Evolutionary conservation across 2,113 vertebrate species (phyloP), one percentile per base, ranked within the genome.

Genomic region (Cercopithecus mona): DNA sequence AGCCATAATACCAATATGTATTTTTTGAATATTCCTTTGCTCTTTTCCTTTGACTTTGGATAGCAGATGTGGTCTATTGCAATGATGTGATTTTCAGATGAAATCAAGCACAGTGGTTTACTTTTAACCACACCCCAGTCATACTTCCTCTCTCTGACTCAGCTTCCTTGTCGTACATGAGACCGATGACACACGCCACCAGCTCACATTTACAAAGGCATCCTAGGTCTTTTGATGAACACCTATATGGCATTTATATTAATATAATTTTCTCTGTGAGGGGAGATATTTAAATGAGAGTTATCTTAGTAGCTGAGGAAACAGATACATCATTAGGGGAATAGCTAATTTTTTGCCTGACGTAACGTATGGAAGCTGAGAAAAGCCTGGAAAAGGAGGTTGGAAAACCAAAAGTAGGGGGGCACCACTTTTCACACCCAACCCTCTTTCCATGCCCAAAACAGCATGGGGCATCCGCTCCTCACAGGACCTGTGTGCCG

Each of bases 111-210:
- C 84, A 85, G 82, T 50, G 66, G 50, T 78, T 90, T 95, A 50
- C 94, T 97, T 96, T 93, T 55, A 78, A 91, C 72, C 20, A 61
- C 89, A 52, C 45, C 45, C 78, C 38, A 64, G 84, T 81, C 90
- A 66, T 61, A 50, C 83, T 93, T 95, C 96, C 96, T 96, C 88
- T 80, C 72, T 95, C 75, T 97, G 97, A 98, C 87, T 97, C 97
- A 96, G 89, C 96, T 80, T 96, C 96, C 82, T 93, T 9, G 25
- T 72, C 20, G 1, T 97, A 55, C 59, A 73, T 76, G 96, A 96
- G 72, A 40, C 6, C 1, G 92, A 78, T 97, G 97, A 94, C 96
- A 97, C 90, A 96, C 0, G 14, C 92, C 82, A 59, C 38, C 66
- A 90, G 87, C 72, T 45, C 66, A 45, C 72, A 66, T 73, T 85